Base-by-base conservation (phyloP, 1,140 invertebrate species). In the Anoplolepis gracilipes region DNA sequence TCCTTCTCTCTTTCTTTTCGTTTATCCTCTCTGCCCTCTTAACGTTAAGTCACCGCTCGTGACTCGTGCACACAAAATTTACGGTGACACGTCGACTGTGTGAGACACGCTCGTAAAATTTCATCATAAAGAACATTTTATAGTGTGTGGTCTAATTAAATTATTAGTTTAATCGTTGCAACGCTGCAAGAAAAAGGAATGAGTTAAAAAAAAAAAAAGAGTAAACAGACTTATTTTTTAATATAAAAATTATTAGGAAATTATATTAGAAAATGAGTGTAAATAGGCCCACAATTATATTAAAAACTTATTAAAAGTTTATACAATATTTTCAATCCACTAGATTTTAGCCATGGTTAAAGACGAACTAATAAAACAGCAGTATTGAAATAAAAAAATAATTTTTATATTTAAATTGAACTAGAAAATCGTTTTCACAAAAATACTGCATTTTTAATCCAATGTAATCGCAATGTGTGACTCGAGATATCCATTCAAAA, bases 11-110 rank as follows among this genome's bases (percentile, higher is more conserved):
- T 61, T 33, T 87, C 55, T 79, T 73, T 87, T 55, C 42, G 10
- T 61, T 25, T 65, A 25, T 46, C 75, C 70, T 90, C 87, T 88
- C 81, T 86, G 72, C 70, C 70, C 87, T 70, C 78, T 33, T 89
- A 87, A 1, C 73, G 72, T 89, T 85, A 72, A 77, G 85, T 90
- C 84, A 19, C 59, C 28, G 28, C 53, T 28, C 61, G 25, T 79
- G 36, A 76, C 42, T 59, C 70, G 30, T 59, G 61, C 67, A 53
- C 53, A 72, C 55, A 82, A 82, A 82, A 82, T 82, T 82, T 82
- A 82, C 42, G 65, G 25, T 46, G 78, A 82, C 78, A 84, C 73
- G 72, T 64, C 72, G 19, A 53, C n/a, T 28, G 19, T 46, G 39
- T 22, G 16, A 39, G 53, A 22, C 55, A 57, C 62, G 59, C 46